A percentile compares a stretch with the other conserved stretches of the same genome.
These are phyloP conservation scores for Drosophila ercepeae DNA, from an alignment of 1,140 invertebrate genomes.

Conservation along the genomic window DNA sequence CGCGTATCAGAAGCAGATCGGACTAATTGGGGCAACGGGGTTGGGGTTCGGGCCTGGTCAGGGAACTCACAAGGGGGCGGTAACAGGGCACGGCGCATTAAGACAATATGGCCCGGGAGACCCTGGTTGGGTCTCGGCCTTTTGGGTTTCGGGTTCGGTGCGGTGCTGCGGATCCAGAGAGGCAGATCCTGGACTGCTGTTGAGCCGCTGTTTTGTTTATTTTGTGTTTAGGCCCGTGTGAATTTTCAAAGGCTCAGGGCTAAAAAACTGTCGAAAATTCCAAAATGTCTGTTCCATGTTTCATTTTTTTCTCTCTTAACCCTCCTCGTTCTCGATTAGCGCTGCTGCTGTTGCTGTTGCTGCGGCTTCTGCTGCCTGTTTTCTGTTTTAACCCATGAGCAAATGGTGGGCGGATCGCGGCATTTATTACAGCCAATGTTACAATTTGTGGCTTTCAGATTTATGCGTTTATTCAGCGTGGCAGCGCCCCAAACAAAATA, in stretches of 20 bases:
- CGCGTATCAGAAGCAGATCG: constrained; percentile 83
- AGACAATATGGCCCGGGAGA: constrained; percentile 66
- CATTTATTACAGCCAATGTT: constrained; percentile 83
- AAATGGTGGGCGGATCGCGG: constrained; percentile 83
- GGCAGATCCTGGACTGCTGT: constrained; percentile 49
- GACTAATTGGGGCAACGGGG: constrained; percentile 78
- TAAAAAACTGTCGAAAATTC: constrained; percentile 78
- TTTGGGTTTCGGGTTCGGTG: constrained; percentile 6
- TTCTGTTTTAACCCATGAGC: constrained; percentile 49
- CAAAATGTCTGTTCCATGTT: constrained; percentile 46
- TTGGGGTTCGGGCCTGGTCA: constrained; percentile 20
- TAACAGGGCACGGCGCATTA: constrained; percentile 67
- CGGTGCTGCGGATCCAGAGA: background rate
- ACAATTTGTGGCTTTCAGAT: constrained; percentile 81
- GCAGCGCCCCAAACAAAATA: constrained; percentile 51
- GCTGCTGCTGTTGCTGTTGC: constrained; percentile 51
- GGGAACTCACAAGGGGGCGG: constrained; percentile 30
- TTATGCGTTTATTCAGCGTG: constrained; percentile 73
- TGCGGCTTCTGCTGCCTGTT: constrained; percentile 7
- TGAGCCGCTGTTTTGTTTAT: constrained; percentile 67
- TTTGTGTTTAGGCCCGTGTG: constrained; percentile 80
- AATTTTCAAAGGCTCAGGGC: constrained; percentile 81
- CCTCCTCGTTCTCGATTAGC: constrained; percentile 65
- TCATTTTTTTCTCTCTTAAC: constrained; percentile 2
- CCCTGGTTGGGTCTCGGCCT: background rate